phyloP scores from a whole-genome alignment of 2,113 vertebrate genomes.

The Gobius niger region DNA sequence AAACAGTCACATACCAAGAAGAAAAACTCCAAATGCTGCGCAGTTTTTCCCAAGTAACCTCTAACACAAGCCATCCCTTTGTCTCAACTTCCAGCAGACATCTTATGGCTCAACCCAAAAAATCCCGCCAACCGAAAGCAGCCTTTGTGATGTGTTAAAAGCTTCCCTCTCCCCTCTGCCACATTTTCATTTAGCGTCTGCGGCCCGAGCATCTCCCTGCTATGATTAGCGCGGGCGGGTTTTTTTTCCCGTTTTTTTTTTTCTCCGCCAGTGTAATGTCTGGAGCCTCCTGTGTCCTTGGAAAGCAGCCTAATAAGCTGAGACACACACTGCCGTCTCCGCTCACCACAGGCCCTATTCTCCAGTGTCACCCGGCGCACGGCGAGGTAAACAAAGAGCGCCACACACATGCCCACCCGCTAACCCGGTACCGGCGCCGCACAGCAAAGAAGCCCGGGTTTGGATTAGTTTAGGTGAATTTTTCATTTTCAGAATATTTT shows the following conservation, averaged over 20 bases:
- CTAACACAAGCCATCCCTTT: constrained; percentile 3
- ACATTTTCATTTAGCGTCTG: constrained; percentile 37
- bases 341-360: constrained; percentile 64
- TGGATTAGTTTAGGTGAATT: neutral
- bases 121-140: neutral
- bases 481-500: neutral
- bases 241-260: neutral
- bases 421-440: constrained; percentile 43
- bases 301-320: constrained; percentile 76
- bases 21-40: constrained; percentile 6
- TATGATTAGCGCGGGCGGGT: constrained; percentile 65
- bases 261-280: constrained; percentile 66
- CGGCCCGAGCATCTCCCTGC: constrained; percentile 60
- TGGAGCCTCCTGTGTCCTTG: constrained; percentile 73
- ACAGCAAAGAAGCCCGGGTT: neutral
- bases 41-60: constrained; percentile 7
- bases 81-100: constrained; percentile 6
- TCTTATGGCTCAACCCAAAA: neutral
- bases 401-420: constrained; percentile 46
- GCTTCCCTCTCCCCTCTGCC: constrained; percentile 16
- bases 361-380: constrained; percentile 65
- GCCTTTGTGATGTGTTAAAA: constrained; percentile 6
- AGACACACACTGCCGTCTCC: constrained; percentile 67
- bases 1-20: constrained; percentile 7
- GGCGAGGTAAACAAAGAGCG: constrained; percentile 72